Base-by-base conservation (phyloP, 1,140 invertebrate genomes). In the Vanessa tameamea region DNA sequence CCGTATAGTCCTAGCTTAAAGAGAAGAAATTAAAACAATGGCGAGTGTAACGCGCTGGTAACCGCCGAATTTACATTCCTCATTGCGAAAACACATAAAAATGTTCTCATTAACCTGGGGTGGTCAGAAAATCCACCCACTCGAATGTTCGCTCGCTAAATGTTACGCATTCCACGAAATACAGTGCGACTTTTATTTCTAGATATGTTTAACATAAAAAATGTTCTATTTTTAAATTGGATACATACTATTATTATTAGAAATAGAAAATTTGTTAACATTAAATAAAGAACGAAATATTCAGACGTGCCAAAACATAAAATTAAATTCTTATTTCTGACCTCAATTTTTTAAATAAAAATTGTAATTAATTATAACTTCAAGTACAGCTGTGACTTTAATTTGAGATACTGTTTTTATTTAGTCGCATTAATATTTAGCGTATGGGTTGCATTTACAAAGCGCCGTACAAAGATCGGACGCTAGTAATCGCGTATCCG, bases 61-160 rank as follows among this genome's bases (percentile, higher is more conserved):
- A 89, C 89, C 87, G 81, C 84, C 84, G 81, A 89, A 92, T 92
- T 92, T 91, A 88, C 90, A 92, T 92, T 92, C 88, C 88, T 92
- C 87, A 89, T 90, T 88, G 89, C 82, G 85, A 83, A 82, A 88
- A 84, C 79, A 87, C 88, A 85, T 89, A 91, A 91, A 92, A 91
- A 90, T 92, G 81, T 87, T 85, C 89, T 89, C 88, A 91, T 91
- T 91, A 90, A 91, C 88, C 89, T 87, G 86, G 81, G 84, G 86
- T 84, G 86, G 87, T 86, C 85, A 86, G 78, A 81, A 82, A 83
- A 85, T 82, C 82, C 82, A 77, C 78, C 81, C 87, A 73, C 73
- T 78, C 20, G 70, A 77, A 78, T 75, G 77, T 57, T 72, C 66
- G 73, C 76, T 79, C 48, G 37, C 55, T 47, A 63, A 64, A 76